Base-by-base conservation (phyloP, 2,113 vertebrate genomes). In the Australoheros scitulus region DNA sequence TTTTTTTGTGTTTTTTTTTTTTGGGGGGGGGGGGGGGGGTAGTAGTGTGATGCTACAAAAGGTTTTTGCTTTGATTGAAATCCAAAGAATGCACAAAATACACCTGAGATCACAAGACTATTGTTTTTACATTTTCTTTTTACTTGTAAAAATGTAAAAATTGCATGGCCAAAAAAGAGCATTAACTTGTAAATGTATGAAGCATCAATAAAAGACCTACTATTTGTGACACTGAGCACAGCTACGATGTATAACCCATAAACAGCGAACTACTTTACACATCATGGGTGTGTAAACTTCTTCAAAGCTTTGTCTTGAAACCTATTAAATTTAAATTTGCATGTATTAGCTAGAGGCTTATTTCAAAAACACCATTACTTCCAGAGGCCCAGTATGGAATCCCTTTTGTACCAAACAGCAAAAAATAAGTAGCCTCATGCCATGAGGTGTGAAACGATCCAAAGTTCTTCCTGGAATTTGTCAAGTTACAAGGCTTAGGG, bases 31-130 rank as follows among this genome's bases (percentile, higher is more conserved):
- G 29, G 10, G 50, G 43, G 29, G 17, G 29, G 17, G 7, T 2
- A n/a, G 6, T 10, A 58, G 11, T 22, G 9, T 58, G n/a, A 58
- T 6, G 5, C 56, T n/a, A 57, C 56, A 26, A 57, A 20, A 57
- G 43, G 24, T 70, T 63, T 75, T 61, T 75, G 60, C 11, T 55
- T 76, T 55, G 76, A 78, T 34, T 76, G 60, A 65, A 58, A 68
- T n/a, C 77, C 17, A 58, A 34, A 26, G 68, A 58, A 63, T 61
- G 20, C 58, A 6, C 52, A 41, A 43, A 15, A 77, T 56, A 41
- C 38, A 75, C 18, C 29, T 29, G 24, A 79, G 41, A 55, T 13
- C 65, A 52, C 65, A 70, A 70, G 43, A 52, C 43, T 52, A 52
- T 70, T 20, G 43, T 29, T 70, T 70, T 20, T 3, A 77, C 38